Evolutionary conservation across 2,797 vertebrate genomes (phyloP).

Genomic region (Allobates femoralis): DNA sequence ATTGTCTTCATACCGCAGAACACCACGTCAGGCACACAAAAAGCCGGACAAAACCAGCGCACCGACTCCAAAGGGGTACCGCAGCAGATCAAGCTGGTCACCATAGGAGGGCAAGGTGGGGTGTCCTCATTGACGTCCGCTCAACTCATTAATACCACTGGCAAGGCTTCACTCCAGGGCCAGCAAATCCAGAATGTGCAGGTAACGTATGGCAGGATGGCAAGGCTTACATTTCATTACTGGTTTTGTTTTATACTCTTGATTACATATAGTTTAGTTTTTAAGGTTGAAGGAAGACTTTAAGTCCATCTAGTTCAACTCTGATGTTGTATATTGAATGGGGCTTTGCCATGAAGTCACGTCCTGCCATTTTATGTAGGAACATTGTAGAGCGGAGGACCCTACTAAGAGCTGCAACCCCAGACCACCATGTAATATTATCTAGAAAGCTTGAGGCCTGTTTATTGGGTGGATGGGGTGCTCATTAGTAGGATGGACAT

Average conservation of each 20-base stretch:
- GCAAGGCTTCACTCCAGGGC: slow-evolving; percentile 85
- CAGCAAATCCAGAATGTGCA: slow-evolving; percentile 95
- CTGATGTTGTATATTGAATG: not conserved
- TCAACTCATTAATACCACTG: slow-evolving; percentile 80
- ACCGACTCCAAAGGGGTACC: slow-evolving; percentile 83
- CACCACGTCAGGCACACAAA: slow-evolving; percentile 75
- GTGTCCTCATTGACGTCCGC: slow-evolving; percentile 80
- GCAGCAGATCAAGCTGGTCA: slow-evolving; percentile 94
- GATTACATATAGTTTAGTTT: no score
- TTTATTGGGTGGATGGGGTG: no score
- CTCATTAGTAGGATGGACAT: no score
- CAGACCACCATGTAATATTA: no score
- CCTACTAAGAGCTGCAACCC: no score
- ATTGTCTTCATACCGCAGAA: slow-evolving; percentile 90
- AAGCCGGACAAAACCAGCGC: slow-evolving; percentile 78
- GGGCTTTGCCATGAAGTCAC: no score
- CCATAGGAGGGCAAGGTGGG: slow-evolving; percentile 84
- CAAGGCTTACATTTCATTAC: not conserved
- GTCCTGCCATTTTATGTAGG: not conserved
- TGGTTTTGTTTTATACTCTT: no score
- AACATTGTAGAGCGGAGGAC: not conserved
- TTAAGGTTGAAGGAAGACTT: no score
- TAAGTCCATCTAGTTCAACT: no score
- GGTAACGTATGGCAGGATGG: slow-evolving; percentile 74
- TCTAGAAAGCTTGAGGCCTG: no score